phyloP scores from a whole-genome alignment of 2,797 vertebrate genomes.

The Danio choprae region DNA sequence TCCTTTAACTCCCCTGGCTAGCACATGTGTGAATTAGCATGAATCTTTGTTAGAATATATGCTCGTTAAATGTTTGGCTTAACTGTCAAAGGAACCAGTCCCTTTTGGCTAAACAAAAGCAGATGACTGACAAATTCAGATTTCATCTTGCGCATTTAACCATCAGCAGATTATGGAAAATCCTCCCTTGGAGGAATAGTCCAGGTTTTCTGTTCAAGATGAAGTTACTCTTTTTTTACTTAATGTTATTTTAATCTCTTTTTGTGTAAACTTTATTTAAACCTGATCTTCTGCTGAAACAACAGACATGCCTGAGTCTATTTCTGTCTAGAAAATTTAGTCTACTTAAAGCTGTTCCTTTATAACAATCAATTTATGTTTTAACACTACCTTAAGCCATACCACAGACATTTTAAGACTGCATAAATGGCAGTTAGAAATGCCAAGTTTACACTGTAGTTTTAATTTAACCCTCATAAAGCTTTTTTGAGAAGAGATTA shows the following conservation, averaged over 20 bases:
- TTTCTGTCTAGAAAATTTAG: neutral
- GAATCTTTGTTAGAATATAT: conserved; percentile 12
- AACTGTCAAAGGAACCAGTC: conserved; percentile 11
- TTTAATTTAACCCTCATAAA: too few relatives aligned
- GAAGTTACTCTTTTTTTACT: too few relatives aligned
- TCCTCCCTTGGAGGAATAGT: neutral
- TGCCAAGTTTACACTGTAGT: too few relatives aligned
- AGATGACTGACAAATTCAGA: neutral
- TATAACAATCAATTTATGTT: neutral
- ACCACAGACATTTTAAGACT: too few relatives aligned
- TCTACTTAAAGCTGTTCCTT: neutral
- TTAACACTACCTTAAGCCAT: too few relatives aligned
- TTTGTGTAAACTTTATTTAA: neutral
- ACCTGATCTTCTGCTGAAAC: neutral
- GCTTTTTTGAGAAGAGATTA: too few relatives aligned
- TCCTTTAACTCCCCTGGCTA: neutral
- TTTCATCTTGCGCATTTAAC: neutral
- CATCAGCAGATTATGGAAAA: neutral
- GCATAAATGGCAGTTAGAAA: too few relatives aligned
- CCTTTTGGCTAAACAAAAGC: conserved; percentile 9
- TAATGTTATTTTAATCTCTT: too few relatives aligned
- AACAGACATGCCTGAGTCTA: neutral
- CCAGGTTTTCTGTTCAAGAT: neutral
- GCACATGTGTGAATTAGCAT: conserved; percentile 28
- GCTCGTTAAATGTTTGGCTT: conserved; percentile 30